phyloP scores from a whole-genome alignment of 1,140 invertebrate species.

The Caenorhabditis latens region DNA sequence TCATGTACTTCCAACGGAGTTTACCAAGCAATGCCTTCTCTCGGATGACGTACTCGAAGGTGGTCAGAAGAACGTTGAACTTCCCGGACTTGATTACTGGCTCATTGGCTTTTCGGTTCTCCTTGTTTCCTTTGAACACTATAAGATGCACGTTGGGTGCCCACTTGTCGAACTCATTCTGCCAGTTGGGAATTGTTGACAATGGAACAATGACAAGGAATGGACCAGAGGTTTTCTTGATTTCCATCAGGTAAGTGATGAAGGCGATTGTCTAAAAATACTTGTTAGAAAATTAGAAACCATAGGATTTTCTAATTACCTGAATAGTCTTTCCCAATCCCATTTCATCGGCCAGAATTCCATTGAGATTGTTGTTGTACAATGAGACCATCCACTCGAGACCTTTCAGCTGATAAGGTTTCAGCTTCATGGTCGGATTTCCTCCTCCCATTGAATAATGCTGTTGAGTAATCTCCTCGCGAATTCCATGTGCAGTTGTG shows the following conservation, averaged over 20 bases:
- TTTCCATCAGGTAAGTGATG: constrained; percentile 94
- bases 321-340: constrained; percentile 87
- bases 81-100: constrained; percentile 98
- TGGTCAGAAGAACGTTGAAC: constrained; percentile 99
- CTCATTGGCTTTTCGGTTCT: constrained; percentile 90
- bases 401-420: constrained; percentile 93
- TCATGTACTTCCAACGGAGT: constrained; percentile 96
- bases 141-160: constrained; percentile 99
- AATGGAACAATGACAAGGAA: constrained; percentile 99
- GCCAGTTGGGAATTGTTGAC: constrained; percentile 99
- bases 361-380: constrained; percentile 96
- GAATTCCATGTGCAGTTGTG: constrained; percentile 79
- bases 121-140: constrained; percentile 97
- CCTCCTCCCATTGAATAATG: constrained; percentile 79
- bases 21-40: constrained; percentile 95
- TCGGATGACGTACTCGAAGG: constrained; percentile 99
- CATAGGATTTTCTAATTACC: neutral
- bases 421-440: constrained; percentile 76
- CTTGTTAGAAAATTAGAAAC: neutral
- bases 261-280: constrained; percentile 91
- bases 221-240: constrained; percentile 94
- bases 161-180: constrained; percentile 99
- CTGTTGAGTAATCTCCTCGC: constrained; percentile 79
- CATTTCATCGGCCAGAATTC: constrained; percentile 87
- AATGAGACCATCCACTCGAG: constrained; percentile 98